These are phyloP conservation scores for Podarcis raffonei DNA, from an alignment of 2,113 vertebrate genomes.

Conservation along the genomic window DNA sequence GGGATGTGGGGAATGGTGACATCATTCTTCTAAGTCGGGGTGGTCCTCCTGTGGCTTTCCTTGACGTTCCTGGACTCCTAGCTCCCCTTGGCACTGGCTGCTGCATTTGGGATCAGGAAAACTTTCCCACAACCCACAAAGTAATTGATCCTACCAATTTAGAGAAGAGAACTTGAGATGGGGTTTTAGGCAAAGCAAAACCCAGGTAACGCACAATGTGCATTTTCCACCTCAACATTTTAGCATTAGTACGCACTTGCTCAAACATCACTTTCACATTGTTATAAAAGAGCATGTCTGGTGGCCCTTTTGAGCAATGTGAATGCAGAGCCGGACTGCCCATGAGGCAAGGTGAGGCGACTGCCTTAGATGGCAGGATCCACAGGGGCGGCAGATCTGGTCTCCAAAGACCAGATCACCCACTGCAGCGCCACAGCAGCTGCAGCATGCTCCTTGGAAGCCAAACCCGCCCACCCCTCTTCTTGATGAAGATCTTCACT, in stretches of 20 bases:
- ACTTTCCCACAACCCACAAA: background rate
- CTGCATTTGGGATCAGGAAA: background rate
- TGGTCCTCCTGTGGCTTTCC: too few species aligned
- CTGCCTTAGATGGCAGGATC: too few species aligned
- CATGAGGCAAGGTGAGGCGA: too few species aligned
- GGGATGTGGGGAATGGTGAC: slow-evolving; percentile 40
- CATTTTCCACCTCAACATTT: background rate
- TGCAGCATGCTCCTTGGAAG: too few species aligned
- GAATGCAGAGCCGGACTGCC: too few species aligned
- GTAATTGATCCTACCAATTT: background rate
- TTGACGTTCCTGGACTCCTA: too few species aligned
- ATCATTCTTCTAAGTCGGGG: slow-evolving; percentile 20
- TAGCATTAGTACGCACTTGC: background rate
- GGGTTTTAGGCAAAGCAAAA: background rate
- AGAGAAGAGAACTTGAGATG: background rate
- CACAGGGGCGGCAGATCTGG: too few species aligned
- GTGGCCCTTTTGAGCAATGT: background rate
- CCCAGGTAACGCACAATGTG: background rate
- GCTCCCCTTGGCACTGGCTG: background rate
- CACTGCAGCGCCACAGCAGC: too few species aligned
- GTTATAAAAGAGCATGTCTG: background rate
- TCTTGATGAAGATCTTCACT: too few species aligned
- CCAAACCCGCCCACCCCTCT: too few species aligned
- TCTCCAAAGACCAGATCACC: too few species aligned
- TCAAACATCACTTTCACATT: background rate